These are phyloP conservation scores for Hoplodrina ambigua DNA, from an alignment of 2,888 invertebrate genomes.

Conservation along the genomic window DNA sequence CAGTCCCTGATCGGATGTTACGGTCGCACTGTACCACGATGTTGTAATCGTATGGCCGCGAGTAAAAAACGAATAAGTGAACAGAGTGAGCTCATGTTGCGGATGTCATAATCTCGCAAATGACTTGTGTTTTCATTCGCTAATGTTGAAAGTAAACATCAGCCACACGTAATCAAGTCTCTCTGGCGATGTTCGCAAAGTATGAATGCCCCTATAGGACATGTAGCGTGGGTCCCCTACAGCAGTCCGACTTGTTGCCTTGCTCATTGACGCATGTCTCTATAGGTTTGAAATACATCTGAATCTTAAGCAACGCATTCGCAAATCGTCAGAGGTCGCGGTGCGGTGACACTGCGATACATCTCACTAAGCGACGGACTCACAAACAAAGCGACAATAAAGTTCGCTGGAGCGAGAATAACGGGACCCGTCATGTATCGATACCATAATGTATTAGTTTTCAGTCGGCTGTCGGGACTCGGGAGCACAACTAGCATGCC, in stretches of 20 bases:
- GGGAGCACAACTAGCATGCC: conserved; percentile 18
- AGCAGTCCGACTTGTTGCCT: neutral
- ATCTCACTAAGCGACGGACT: conserved; percentile 50
- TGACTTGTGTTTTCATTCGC: conserved; percentile 33
- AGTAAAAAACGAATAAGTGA: neutral
- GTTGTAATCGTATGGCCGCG: conserved; percentile 3
- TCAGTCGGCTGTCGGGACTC: conserved; percentile 42
- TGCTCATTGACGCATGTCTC: neutral
- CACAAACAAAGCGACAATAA: conserved; percentile 64
- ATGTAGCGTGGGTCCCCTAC: neutral
- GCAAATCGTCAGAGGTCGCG: conserved; percentile 48
- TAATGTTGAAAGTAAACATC: conserved; percentile 14
- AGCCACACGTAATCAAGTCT: neutral
- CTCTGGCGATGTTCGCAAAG: neutral
- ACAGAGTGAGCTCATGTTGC: neutral
- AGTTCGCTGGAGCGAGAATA: conserved; percentile 62
- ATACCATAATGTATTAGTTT: conserved; percentile 44
- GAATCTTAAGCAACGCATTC: conserved; percentile 8
- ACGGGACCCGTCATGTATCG: conserved; percentile 53
- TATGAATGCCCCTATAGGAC: conserved; percentile 2
- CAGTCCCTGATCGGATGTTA: conserved; percentile 10
- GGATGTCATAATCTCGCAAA: conserved; percentile 17
- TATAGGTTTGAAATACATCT: conserved; percentile 3
- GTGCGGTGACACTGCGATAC: conserved; percentile 17
- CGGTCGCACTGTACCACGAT: neutral